Percentiles rank a stretch among this genome's conserved stretches.
Conservation (phyloP, 2,888 invertebrate genomes). For the Liodrosophila aerea region DNA sequence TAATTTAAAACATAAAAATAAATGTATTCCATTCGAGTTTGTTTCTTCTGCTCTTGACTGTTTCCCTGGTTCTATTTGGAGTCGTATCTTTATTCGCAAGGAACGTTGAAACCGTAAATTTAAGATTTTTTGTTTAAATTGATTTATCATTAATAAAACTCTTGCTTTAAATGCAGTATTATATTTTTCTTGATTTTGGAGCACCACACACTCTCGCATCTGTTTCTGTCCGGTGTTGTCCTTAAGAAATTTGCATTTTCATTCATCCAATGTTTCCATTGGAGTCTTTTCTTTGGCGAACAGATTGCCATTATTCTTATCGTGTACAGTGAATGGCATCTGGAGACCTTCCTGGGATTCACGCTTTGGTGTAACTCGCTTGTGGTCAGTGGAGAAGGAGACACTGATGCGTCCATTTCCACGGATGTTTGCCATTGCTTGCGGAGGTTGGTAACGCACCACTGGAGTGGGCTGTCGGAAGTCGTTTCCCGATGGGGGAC, state of each 20-base stretch:
- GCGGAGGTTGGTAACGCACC: constrained; percentile 50
- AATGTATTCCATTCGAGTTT: constrained; percentile 55
- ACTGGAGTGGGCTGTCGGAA: constrained; percentile 65
- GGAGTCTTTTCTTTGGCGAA: constrained; percentile 24
- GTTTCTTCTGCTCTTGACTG: too few relatives aligned
- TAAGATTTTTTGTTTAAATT: too few relatives aligned
- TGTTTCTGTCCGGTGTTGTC: too few relatives aligned
- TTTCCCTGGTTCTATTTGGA: neutral
- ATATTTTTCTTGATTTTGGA: too few relatives aligned
- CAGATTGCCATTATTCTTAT: constrained; percentile 27
- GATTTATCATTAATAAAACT: too few relatives aligned
- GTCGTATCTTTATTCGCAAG: neutral
- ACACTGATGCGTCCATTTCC: constrained; percentile 77
- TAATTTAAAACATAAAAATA: constrained; percentile 51
- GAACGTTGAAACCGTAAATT: neutral
- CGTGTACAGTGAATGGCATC: constrained; percentile 58
- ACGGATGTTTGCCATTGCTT: constrained; percentile 70
- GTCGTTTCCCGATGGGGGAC: constrained; percentile 25
- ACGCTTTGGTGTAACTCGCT: constrained; percentile 76
- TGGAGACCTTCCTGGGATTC: constrained; percentile 76
- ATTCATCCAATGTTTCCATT: constrained; percentile 59
- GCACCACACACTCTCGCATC: too few relatives aligned
- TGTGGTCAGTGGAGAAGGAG: constrained; percentile 74
- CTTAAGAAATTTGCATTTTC: too few relatives aligned
- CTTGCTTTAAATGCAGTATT: too few relatives aligned